These are phyloP conservation scores for Cepphus grylle DNA, from an alignment of 2,113 vertebrate genomes.

Conservation along the genomic window DNA sequence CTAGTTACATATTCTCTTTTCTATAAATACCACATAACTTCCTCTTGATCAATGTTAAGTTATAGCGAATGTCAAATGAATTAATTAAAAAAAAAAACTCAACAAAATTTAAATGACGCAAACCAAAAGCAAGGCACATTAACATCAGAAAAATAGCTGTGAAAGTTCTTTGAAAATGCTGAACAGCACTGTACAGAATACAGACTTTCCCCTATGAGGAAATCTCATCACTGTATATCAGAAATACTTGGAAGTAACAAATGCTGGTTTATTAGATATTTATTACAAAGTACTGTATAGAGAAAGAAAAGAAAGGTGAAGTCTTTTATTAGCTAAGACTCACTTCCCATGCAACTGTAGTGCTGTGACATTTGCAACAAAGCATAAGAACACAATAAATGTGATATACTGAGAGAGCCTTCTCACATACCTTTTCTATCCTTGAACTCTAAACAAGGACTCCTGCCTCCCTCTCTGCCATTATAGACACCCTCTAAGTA, in stretches of 20 bases:
- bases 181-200: background rate
- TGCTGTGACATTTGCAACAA: slow-evolving; percentile 64
- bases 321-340: slow-evolving; percentile 31
- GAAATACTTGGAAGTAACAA: background rate
- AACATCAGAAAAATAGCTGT: background rate
- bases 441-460: slow-evolving; percentile 64
- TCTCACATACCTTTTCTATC: slow-evolving; percentile 37
- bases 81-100: background rate
- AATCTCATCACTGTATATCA: background rate
- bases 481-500: background rate
- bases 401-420: slow-evolving; percentile 41
- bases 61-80: background rate
- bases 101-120: background rate
- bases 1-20: background rate
- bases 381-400: slow-evolving; percentile 54
- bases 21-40: background rate
- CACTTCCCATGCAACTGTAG: slow-evolving; percentile 35
- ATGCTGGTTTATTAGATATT: background rate
- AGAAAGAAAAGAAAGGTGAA: slow-evolving; percentile 29
- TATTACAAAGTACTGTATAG: background rate
- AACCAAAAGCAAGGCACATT: background rate
- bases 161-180: background rate
- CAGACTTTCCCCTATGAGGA: background rate
- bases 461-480: background rate
- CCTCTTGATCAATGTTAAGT: background rate